Conservation (phyloP, 2,113 vertebrate genomes). For the Trogon melanurus region DNA sequence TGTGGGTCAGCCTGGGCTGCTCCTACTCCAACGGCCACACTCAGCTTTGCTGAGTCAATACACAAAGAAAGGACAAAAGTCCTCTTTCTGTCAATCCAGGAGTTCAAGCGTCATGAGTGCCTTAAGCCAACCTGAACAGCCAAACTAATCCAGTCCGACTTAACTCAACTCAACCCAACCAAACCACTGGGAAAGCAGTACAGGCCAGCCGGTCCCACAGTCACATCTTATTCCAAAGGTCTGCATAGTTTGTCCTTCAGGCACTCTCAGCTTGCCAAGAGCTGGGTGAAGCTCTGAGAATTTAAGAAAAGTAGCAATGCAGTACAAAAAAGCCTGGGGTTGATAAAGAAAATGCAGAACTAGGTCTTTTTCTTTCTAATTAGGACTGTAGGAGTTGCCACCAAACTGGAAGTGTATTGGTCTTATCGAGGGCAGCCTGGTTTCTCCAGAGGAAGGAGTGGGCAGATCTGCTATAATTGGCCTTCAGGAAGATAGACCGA, state of each 20-base stretch:
- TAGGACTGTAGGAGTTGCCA: background rate
- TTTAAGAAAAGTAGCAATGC: background rate
- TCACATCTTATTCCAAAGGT: rapidly evolving
- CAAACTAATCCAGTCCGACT: background rate
- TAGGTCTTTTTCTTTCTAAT: conserved; percentile 42
- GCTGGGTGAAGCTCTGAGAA: background rate
- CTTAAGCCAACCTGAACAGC: background rate
- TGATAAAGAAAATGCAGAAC: background rate
- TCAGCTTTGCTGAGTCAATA: background rate
- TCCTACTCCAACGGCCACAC: background rate
- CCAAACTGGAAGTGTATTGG: background rate
- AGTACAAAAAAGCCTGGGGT: background rate
- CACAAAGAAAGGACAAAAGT: background rate
- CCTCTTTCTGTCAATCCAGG: background rate
- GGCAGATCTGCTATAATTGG: background rate
- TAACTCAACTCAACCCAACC: background rate
- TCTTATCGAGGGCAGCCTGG: background rate
- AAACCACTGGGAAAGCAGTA: background rate
- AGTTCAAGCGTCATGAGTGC: background rate
- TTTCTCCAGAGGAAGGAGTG: background rate
- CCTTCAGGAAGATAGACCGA: background rate
- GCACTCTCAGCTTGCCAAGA: background rate
- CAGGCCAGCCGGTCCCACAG: background rate
- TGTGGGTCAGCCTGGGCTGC: background rate
- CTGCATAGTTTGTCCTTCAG: background rate